phyloP scores from a whole-genome alignment of 2,113 vertebrate genomes.

The Daphoenositta chrysoptera region DNA sequence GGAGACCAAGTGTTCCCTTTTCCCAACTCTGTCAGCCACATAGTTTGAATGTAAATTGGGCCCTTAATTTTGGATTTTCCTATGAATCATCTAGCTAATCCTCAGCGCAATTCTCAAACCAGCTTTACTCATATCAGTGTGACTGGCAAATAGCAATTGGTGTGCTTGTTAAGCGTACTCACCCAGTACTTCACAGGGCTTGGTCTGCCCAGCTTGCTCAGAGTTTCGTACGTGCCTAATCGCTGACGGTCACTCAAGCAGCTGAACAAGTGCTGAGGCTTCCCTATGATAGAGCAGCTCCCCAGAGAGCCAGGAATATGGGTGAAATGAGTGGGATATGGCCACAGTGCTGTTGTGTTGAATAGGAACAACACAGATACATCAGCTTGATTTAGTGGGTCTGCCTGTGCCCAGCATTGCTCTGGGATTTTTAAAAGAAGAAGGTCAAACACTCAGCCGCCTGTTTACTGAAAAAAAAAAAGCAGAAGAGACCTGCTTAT shows the following conservation, averaged over 20 bases:
- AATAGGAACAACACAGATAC: not conserved
- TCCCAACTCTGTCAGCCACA: not conserved
- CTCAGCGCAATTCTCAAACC: not conserved
- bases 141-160: not conserved
- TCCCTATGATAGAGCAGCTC: not conserved
- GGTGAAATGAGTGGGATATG: not conserved
- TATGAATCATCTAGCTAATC: slow-evolving; percentile 35
- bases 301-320: not conserved
- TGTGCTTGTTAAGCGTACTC: not conserved
- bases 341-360: not conserved
- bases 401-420: not conserved
- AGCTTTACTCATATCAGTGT: slow-evolving; percentile 6
- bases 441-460: not conserved
- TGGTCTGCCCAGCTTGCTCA: not conserved
- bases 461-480: not conserved
- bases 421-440: not conserved
- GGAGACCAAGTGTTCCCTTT: not conserved
- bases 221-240: not conserved
- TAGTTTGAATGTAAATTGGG: not conserved
- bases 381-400: not conserved
- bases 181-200: not conserved
- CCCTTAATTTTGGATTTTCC: slow-evolving; percentile 38
- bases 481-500: not conserved
- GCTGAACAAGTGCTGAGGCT: not conserved
- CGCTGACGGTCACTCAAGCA: not conserved